phyloP scores from a whole-genome alignment of 1,140 invertebrate species.

The Dolichoris vasculosae region DNA sequence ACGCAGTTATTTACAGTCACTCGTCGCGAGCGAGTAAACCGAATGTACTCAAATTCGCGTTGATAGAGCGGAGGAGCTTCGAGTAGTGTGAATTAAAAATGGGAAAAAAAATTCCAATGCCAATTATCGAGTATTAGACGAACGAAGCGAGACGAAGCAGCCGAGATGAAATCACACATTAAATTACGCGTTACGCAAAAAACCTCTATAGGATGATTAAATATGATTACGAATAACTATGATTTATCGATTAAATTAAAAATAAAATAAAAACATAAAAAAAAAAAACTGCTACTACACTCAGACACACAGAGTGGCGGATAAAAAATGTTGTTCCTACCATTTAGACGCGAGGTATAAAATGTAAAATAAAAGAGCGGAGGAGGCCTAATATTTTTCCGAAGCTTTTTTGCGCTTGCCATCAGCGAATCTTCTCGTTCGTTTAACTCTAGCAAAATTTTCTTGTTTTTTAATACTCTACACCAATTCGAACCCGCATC shows the following conservation, averaged over 20 bases:
- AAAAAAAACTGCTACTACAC: not conserved
- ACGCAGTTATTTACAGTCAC: conserved; percentile 29
- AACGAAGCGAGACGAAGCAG: not conserved
- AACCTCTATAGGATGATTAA: not conserved
- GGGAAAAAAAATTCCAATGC: conserved; percentile 36
- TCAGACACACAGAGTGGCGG: not conserved
- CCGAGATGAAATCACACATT: not conserved
- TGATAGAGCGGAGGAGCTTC: not conserved
- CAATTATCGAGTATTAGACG: conserved; percentile 34
- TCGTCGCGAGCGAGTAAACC: conserved; percentile 30
- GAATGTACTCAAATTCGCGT: conserved; percentile 14
- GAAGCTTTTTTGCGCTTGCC: conserved; percentile 24
- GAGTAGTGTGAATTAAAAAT: not conserved
- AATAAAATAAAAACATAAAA: too few relatives aligned
- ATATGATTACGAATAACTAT: not conserved
- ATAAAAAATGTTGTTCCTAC: conserved; percentile 45
- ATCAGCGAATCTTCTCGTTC: conserved; percentile 1
- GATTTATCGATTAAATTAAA: not conserved
- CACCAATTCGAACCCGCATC: conserved; percentile 7
- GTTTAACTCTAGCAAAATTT: not conserved
- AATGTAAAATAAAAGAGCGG: not conserved
- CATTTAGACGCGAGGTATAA: conserved; percentile 22
- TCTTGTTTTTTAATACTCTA: not conserved
- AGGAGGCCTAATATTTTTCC: conserved; percentile 33
- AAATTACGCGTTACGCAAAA: not conserved